Base-by-base conservation (phyloP, 2,797 vertebrate species). In the Ficedula albicollis region DNA sequence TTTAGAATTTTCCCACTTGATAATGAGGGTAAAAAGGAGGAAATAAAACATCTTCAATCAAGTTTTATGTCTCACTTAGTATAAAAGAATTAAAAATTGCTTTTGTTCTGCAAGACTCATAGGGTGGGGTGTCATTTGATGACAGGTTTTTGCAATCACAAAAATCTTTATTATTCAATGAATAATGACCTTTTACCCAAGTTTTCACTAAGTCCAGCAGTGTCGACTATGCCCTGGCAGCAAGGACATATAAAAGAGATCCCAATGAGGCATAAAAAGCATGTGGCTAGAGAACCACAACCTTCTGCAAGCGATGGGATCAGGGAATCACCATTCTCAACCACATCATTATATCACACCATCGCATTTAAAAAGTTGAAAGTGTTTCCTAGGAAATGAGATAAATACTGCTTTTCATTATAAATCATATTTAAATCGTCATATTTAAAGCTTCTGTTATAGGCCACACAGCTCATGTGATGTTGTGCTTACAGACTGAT, bases 401-500 rank as follows among this genome's bases (percentile, higher is more conserved):
- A 62, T 18, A 76, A 84, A 63, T 39, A 67, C 6, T 89, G 15
- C 4, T n/a, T 67, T 67, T 70, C 27, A 6, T 41, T 84, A 25
- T n/a, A 56, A 14, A 13, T 21, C 9, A 15, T 56, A 56, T 55
- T 56, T 56, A 48, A n/a, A 79, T 32, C 4, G 48, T 48, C 30
- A 7, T 67, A 9, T n/a, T 63, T 77, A 52, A 43, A 43, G 22
- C 7, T 46, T 72, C 54, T 67, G 1, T 64, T 78, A 72, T 1
- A 56, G 49, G 34, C 4, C 58, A 64, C 11, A 26, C 6, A 89
- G 13, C 39, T 67, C 48, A 44, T 26, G 39, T 39, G 27, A 58
- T 32, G 1, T 8, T 11, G 5, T 70, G 43, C 41, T 87, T 43
- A 59, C 2, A 32, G 62, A 67, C 15, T 0, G 0, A 36, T 5